These are phyloP conservation scores for Muntiacus muntjak DNA, from an alignment of 2,113 vertebrate genomes.

Conservation along the genomic window DNA sequence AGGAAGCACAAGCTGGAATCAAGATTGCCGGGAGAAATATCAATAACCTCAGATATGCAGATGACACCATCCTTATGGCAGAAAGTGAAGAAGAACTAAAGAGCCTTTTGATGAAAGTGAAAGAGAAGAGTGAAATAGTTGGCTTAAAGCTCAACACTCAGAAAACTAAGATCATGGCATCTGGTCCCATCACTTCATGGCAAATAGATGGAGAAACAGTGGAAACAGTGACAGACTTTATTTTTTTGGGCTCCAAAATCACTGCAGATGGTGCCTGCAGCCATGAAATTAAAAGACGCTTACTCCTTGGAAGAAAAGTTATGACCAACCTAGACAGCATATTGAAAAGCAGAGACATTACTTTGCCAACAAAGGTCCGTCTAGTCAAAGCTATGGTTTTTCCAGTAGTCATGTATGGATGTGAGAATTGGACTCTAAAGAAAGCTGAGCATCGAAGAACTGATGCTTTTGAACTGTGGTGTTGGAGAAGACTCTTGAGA, in stretches of 20 bases:
- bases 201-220: not conserved
- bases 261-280: not conserved
- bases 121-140: not conserved
- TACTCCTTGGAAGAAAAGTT: not conserved
- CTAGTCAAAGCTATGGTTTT: not conserved
- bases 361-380: not conserved
- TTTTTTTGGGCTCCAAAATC: not conserved
- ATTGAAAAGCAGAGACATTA: not conserved
- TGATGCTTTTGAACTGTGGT: not conserved
- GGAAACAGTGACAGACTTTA: not conserved
- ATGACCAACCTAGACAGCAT: not conserved
- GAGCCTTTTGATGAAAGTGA: not conserved
- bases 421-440: not conserved
- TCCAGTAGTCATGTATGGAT: not conserved
- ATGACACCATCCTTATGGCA: not conserved
- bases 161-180: too few relatives aligned
- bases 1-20: not conserved
- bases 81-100: not conserved
- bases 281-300: not conserved
- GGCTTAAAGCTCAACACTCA: too few relatives aligned
- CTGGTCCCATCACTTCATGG: too few relatives aligned
- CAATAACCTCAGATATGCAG: not conserved
- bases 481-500: not conserved
- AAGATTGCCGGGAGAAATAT: not conserved
- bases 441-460: not conserved